Base-by-base conservation (phyloP, 1,140 invertebrate genomes). In the Heliconius hermathena region DNA sequence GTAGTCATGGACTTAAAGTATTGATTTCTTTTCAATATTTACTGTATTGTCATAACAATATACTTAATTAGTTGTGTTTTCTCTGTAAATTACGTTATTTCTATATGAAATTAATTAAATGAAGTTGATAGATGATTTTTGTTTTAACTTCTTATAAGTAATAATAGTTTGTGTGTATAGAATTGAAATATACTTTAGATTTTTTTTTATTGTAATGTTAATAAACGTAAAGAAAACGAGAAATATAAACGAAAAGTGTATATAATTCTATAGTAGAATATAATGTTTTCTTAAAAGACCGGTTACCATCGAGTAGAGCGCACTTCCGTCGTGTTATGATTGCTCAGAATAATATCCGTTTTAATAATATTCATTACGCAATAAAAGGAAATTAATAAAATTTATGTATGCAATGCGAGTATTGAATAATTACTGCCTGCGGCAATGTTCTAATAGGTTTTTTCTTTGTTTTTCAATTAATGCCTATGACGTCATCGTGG, bases 301-400 rank as follows among this genome's bases (percentile, higher is more conserved):
- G 57, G 57, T 60, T 60, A n/a, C 13, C 4, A 29, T 13, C 22
- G 5, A 13, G 11, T 16, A 26, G 20, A 22, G 60, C 26, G 26
- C 9, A 66, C 60, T 66, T 66, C 60, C 60, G 60, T 66, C 60
- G 60, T 29, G 60, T 29, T 66, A 29, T 66, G 60, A 66, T 26
- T 66, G 60, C 60, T 66, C 11, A 26, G 60, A 26, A 29, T 66
- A n/a, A 66, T 16, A 29, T 66, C 60, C 60, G 60, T 26, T 66
- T 66, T 16, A 66, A 26, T 29, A 26, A 66, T 66, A 26, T 66
- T 29, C 26, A 66, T 66, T 66, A 66, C 8, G 60, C 60, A 66
- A 66, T 66, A 11, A 29, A 66, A 66, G 60, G 22, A 29, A 66
- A 66, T 66, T 66, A 26, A 66, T 66, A 66, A 29, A 13, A 26